These are phyloP conservation scores for Teleopsis dalmanni DNA, from an alignment of 1,140 invertebrate species.

Conservation along the genomic window DNA sequence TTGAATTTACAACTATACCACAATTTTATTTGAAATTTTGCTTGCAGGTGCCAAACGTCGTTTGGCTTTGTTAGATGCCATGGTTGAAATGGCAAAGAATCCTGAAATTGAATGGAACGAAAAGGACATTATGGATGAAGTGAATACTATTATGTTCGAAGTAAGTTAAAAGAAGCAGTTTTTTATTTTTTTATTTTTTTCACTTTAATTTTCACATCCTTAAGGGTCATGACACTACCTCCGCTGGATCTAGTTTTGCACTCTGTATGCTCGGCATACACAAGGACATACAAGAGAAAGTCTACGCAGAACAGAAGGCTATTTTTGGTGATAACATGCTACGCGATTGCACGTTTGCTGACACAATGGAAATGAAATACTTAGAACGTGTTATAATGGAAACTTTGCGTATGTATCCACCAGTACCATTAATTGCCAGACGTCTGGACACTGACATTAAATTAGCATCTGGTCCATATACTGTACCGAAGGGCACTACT, in stretches of 20 bases:
- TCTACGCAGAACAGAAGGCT: slow-evolving; percentile 66
- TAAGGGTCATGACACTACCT: slow-evolving; percentile 83
- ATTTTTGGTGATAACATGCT: slow-evolving; percentile 65
- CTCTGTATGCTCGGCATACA: slow-evolving; percentile 67
- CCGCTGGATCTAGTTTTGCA: slow-evolving; percentile 70
- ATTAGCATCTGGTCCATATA: slow-evolving; percentile 43
- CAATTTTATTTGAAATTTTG: no score
- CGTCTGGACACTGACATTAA: slow-evolving; percentile 62
- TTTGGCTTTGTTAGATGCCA: slow-evolving; percentile 76
- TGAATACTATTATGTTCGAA: slow-evolving; percentile 76
- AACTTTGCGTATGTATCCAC: slow-evolving; percentile 67
- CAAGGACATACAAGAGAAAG: slow-evolving; percentile 65
- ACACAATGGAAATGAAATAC: slow-evolving; percentile 75
- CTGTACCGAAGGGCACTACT: slow-evolving; percentile 54
- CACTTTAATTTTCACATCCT: background rate
- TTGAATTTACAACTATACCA: background rate
- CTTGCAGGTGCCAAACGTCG: slow-evolving; percentile 29
- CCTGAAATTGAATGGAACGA: slow-evolving; percentile 54
- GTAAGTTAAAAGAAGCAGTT: slow-evolving; percentile 44
- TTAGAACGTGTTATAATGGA: slow-evolving; percentile 73
- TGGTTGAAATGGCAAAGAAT: slow-evolving; percentile 62
- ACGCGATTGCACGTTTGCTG: slow-evolving; percentile 67
- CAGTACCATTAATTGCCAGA: slow-evolving; percentile 71
- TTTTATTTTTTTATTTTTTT: no score
- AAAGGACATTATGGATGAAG: slow-evolving; percentile 76